A percentile compares a stretch with the other conserved stretches of the same genome.
These are phyloP conservation scores for Dinocampus coccinellae DNA, from an alignment of 2,888 invertebrate species.

Conservation along the genomic window DNA sequence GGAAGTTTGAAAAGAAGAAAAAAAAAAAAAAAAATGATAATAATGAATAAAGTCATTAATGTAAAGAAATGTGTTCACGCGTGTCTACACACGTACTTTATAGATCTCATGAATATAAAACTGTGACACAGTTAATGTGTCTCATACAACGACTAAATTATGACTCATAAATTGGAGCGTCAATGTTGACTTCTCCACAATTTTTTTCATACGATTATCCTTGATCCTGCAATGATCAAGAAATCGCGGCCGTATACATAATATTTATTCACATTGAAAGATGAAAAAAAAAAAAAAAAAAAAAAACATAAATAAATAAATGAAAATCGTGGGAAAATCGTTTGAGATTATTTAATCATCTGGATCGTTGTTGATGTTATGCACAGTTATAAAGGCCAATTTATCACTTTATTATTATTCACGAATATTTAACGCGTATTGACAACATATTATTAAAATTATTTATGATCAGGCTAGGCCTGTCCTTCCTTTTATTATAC, in stretches of 20 bases:
- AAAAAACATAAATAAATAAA: too few relatives aligned
- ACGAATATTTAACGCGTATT: background rate
- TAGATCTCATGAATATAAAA: background rate
- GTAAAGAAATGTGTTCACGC: conserved; percentile 12
- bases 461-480: conserved; percentile 19
- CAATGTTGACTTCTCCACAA: conserved; percentile 22
- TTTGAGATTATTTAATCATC: conserved; percentile 26
- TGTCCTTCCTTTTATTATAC: conserved; percentile 1
- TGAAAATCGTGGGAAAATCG: conserved; percentile 18
- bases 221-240: conserved; percentile 29
- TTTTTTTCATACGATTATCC: conserved; percentile 14
- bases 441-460: background rate
- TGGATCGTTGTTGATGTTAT: conserved; percentile 4
- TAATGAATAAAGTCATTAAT: conserved; percentile 26
- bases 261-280: background rate
- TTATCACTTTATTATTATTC: conserved; percentile 9
- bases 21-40: conserved; percentile 25
- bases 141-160: conserved; percentile 36
- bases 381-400: conserved; percentile 7
- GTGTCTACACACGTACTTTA: conserved; percentile 15
- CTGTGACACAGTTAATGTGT: conserved; percentile 37
- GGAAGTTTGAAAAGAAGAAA: conserved; percentile 55
- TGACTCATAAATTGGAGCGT: conserved; percentile 44
- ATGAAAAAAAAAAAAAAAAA: background rate
- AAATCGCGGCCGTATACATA: conserved; percentile 20